These are phyloP conservation scores for Alectura lathami DNA, from an alignment of 2,113 vertebrate genomes.

Conservation along the genomic window DNA sequence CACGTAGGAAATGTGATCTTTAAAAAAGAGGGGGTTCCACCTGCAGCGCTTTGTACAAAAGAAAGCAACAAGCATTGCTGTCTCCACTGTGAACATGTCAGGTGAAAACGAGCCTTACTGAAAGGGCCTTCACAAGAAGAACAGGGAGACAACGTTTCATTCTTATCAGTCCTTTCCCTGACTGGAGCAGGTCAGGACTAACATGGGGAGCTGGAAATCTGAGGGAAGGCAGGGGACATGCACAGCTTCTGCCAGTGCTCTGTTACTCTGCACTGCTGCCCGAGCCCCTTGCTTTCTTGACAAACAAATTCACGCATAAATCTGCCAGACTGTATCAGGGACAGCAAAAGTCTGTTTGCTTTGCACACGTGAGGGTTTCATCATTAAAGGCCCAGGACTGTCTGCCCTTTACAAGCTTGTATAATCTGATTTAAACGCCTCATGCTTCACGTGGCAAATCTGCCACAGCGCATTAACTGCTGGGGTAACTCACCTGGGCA, in stretches of 20 bases:
- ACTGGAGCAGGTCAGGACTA: not conserved
- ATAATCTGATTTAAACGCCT: not conserved
- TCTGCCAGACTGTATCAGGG: not conserved
- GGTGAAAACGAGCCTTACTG: not conserved
- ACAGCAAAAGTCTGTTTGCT: not conserved
- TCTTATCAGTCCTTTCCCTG: not conserved
- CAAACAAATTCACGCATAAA: not conserved
- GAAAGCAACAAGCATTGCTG: not conserved
- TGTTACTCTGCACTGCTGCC: rapidly evolving
- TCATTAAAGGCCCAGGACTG: not conserved
- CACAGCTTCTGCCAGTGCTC: rapidly evolving
- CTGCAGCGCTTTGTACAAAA: not conserved
- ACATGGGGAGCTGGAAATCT: not conserved
- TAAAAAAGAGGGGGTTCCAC: constrained; percentile 22
- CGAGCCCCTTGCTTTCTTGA: not conserved
- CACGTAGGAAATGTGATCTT: constrained; percentile 45
- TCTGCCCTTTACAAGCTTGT: not conserved
- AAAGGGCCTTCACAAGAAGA: not conserved
- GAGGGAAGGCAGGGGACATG: not conserved
- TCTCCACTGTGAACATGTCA: not conserved
- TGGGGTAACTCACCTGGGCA: constrained; percentile 19
- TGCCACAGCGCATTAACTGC: not conserved
- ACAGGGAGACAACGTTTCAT: not conserved
- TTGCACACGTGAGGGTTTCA: not conserved
- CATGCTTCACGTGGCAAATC: not conserved